Base-by-base conservation (phyloP, 2,888 invertebrate genomes). In the Drosophila mettleri region DNA sequence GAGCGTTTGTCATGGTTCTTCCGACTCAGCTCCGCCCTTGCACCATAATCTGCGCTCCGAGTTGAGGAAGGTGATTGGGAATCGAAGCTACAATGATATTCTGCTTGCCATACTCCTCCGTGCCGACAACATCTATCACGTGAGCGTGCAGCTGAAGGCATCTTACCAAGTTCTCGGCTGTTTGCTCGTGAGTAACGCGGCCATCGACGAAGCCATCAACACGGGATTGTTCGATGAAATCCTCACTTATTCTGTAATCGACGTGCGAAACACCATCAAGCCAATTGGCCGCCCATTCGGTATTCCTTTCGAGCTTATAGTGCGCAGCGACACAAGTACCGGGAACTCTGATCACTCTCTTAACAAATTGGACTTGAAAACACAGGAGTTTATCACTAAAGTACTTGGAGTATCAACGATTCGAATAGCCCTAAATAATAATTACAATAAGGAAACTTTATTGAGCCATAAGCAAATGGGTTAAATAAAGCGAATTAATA, bases 71-170 rank as follows among this genome's bases (percentile, higher is more conserved):
- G 20, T 79, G 18, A 68, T 87, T 18, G 71, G 46, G 0, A 9
- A 34, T 0, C 66, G 66, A 1, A 1, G 22, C 0, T 69, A 58
- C 5, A 31, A 45, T 0, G 57, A 75, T 1, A 57, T 89, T 2
- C 69, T 80, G 8, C 34, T 90, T 1, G 78, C 78, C 2, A 54
- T 91, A 5, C 54, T 80, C 0, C 45, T 88, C 2, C 80, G 83
- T 3, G 43, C 66, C 7, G 73, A 84, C n/a, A 74, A 81, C 39
- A 9, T 82, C 6, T 90, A 90, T 18, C 90, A 90, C 36, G 57
- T 91, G 2, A 89, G 75, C 46, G 60, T 90, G 0, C 66, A 78
- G 6, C 36, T 75, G 14, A 67, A 64, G n/a, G 27, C 54, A 0
- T 62, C 77, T 0, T 75, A 72, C 0, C 18, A 43, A 6, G 53